phyloP scores from a whole-genome alignment of 2,797 vertebrate species.

The Epinephelus malabaricus region DNA sequence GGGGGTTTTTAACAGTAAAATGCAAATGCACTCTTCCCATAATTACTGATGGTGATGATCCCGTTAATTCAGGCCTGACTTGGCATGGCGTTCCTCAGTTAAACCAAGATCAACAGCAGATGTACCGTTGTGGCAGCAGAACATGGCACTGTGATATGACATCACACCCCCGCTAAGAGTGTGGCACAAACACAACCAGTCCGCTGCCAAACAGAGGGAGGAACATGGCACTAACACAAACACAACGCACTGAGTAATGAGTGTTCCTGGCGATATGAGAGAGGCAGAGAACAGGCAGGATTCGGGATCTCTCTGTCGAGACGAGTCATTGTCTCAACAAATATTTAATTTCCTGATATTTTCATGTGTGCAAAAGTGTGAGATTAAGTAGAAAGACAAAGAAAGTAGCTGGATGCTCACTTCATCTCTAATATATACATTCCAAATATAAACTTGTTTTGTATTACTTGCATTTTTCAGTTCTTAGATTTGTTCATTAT shows the following conservation, averaged over 20 bases:
- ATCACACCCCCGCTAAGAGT: constrained; percentile 84
- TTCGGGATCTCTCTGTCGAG: constrained; percentile 41
- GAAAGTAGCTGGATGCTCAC: not conserved
- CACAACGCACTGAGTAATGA: constrained; percentile 61
- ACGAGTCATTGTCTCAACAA: constrained; percentile 43
- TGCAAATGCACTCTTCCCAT: constrained; percentile 8
- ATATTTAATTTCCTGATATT: constrained; percentile 51
- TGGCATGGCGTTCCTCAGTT: constrained; percentile 38
- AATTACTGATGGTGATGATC: constrained; percentile 33
- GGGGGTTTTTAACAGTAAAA: constrained; percentile 10
- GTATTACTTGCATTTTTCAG: not conserved
- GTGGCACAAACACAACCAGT: constrained; percentile 79
- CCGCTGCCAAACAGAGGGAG: constrained; percentile 67
- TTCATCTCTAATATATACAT: not conserved
- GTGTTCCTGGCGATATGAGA: constrained; percentile 46
- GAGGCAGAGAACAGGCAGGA: constrained; percentile 21
- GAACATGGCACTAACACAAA: constrained; percentile 65
- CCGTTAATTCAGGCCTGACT: constrained; percentile 53
- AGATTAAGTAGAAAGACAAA: constrained; percentile 30
- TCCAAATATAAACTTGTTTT: not conserved
- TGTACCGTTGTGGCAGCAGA: constrained; percentile 68
- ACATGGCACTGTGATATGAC: constrained; percentile 77
- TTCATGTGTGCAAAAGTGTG: constrained; percentile 36
- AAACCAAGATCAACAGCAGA: constrained; percentile 76
- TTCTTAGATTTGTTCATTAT: not conserved